These are phyloP conservation scores for Pandion haliaetus DNA, from an alignment of 2,113 vertebrate genomes.

Conservation along the genomic window DNA sequence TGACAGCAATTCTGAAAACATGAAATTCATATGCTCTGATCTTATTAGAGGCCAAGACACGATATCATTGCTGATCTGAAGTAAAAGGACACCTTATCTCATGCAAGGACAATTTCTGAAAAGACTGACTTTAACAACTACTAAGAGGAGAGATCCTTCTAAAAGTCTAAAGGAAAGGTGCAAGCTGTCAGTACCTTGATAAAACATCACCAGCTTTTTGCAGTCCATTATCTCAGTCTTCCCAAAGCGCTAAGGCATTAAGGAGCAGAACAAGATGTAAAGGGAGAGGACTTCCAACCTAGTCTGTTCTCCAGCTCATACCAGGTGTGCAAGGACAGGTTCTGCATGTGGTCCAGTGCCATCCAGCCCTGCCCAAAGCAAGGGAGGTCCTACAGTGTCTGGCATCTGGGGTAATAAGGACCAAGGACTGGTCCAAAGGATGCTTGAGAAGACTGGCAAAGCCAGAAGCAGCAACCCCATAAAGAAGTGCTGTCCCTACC, in stretches of 20 bases:
- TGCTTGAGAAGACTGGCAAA: background rate
- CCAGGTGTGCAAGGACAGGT: background rate
- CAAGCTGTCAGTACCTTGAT: background rate
- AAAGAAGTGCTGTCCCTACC: background rate
- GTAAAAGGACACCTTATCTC: constrained; percentile 33
- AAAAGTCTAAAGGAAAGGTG: background rate
- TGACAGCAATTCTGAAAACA: constrained; percentile 22
- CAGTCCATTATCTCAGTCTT: background rate
- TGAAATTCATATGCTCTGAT: constrained; percentile 1
- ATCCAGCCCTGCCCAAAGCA: background rate
- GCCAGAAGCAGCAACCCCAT: background rate
- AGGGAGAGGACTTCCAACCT: background rate
- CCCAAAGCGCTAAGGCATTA: background rate
- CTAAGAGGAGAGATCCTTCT: background rate
- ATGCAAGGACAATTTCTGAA: background rate
- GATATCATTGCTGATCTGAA: constrained; percentile 28
- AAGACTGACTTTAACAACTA: background rate
- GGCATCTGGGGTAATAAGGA: background rate
- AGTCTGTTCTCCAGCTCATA: background rate
- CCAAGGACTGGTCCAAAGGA: background rate
- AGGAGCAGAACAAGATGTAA: background rate
- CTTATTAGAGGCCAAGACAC: constrained; percentile 28
- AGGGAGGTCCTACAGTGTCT: background rate
- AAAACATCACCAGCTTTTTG: background rate
- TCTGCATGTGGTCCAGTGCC: background rate